A percentile compares a stretch with the other conserved stretches of the same genome.
phyloP scores from a whole-genome alignment of 2,113 vertebrate species.

The Daphoenositta chrysoptera region DNA sequence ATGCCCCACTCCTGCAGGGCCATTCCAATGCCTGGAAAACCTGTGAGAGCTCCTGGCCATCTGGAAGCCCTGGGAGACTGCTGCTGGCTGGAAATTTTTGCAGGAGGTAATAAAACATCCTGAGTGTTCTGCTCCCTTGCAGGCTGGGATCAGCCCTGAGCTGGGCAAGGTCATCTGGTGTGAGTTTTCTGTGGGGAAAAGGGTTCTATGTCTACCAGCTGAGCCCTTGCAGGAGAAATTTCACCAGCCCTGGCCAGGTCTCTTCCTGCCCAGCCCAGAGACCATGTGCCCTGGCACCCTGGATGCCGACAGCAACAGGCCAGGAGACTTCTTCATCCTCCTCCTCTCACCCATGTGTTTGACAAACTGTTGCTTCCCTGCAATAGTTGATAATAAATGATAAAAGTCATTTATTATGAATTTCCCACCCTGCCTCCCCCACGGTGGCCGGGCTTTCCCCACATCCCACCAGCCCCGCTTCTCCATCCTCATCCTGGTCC shows the following conservation, averaged over 20 bases:
- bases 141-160: neutral
- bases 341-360: neutral
- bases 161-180: neutral
- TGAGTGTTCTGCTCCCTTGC: accelerated
- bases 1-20: neutral
- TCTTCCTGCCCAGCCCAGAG: neutral
- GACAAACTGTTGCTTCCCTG: neutral
- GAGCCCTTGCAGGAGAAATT: neutral
- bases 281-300: neutral
- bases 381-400: neutral
- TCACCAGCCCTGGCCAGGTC: neutral
- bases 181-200: neutral
- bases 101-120: neutral
- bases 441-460: accelerated
- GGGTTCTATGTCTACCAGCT: neutral
- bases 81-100: neutral
- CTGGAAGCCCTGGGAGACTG: neutral
- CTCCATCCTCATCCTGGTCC: neutral
- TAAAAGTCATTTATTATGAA: neutral
- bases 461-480: neutral
- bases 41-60: neutral
- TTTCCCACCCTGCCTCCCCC: neutral
- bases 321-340: neutral
- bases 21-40: neutral
- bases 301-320: accelerated